Conservation (phyloP, 1,140 invertebrate genomes). For the Diuraphis noxia region DNA sequence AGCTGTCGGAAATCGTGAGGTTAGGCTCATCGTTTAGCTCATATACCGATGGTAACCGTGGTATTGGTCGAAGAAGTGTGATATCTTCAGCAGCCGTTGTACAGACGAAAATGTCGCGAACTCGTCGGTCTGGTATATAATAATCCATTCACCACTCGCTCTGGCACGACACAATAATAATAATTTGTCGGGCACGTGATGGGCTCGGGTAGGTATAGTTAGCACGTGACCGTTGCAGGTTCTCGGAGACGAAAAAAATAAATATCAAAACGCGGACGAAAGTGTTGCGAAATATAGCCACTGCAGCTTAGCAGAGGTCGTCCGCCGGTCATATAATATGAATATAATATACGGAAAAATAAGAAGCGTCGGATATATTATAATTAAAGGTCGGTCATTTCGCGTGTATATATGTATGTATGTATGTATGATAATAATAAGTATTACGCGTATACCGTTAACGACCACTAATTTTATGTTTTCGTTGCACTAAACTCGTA, state of each 20-base stretch:
- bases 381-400: slow-evolving; percentile 46
- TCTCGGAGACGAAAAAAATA: background rate
- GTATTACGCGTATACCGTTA: slow-evolving; percentile 29
- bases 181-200: background rate
- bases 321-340: background rate
- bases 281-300: background rate
- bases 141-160: too few relatives aligned
- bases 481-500: slow-evolving; percentile 34
- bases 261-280: background rate
- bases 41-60: background rate
- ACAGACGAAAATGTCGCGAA: background rate
- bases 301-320: background rate
- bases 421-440: slow-evolving; percentile 4
- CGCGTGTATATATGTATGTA: background rate
- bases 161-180: background rate
- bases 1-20: background rate
- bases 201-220: too few relatives aligned
- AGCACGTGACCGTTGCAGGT: background rate
- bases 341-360: background rate
- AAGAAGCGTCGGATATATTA: slow-evolving; percentile 1
- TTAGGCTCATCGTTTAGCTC: background rate
- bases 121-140: background rate
- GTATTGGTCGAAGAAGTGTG: background rate
- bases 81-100: background rate
- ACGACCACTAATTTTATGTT: slow-evolving; percentile 53